phyloP scores from a whole-genome alignment of 2,888 invertebrate species.

The Aspidiotus rigidus region DNA sequence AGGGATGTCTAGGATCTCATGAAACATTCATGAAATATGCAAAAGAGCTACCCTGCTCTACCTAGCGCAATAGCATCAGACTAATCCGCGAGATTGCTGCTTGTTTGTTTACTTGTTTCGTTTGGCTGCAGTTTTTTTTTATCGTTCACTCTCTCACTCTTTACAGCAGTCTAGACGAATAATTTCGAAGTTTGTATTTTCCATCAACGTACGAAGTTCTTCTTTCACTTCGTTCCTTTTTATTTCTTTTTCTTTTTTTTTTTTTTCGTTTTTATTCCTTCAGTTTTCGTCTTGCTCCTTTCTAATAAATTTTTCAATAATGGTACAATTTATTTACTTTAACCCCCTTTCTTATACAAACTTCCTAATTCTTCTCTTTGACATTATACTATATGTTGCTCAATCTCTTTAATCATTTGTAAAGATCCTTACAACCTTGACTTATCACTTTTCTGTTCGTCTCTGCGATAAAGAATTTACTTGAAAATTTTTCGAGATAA shows the following conservation, averaged over 20 bases:
- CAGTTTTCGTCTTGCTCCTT: no score
- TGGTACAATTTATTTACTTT: slow-evolving; percentile 1
- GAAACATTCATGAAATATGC: slow-evolving; percentile 38
- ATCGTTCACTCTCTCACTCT: slow-evolving; percentile 17
- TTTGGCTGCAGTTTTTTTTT: slow-evolving; percentile 25
- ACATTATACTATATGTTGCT: no score
- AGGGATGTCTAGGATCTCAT: slow-evolving; percentile 36
- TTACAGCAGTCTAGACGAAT: slow-evolving; percentile 30
- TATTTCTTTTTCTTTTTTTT: background rate
- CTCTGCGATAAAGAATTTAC: no score
- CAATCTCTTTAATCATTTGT: no score
- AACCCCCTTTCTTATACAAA: no score
- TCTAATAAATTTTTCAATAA: background rate
- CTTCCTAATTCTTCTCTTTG: no score
- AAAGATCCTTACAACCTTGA: no score
- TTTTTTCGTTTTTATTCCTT: background rate
- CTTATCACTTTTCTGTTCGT: no score
- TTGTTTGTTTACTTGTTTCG: slow-evolving; percentile 34
- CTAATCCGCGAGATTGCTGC: slow-evolving; percentile 35
- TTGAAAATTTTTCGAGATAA: no score
- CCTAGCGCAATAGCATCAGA: slow-evolving; percentile 35
- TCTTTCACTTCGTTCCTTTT: background rate
- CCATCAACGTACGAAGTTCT: slow-evolving; percentile 22
- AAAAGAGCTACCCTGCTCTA: slow-evolving; percentile 35
- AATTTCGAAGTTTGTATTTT: slow-evolving; percentile 32